Base-by-base conservation (phyloP, 1,140 invertebrate species). In the Cherax quadricarinatus region DNA sequence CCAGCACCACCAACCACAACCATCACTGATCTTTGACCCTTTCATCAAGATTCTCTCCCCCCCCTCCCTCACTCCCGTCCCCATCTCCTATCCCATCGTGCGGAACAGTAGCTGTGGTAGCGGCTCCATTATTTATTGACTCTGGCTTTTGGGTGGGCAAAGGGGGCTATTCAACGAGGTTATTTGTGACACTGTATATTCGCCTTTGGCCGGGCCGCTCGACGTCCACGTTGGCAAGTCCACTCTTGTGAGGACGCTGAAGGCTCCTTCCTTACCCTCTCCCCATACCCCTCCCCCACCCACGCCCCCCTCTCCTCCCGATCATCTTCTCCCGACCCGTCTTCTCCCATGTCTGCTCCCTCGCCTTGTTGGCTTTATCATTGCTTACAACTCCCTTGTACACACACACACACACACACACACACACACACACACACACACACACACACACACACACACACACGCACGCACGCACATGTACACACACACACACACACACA, bases 121-220 rank as follows among this genome's bases (percentile, higher is more conserved):
- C 86, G 57, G 51, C 86, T 30, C 86, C 60, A 88, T 79, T 88
- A 88, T 88, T 88, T 88, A 88, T 88, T 80, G 86, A 80, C 62
- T 79, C 16, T 48, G 14, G 75, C 51, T 78, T 86, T 53, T 57
- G 24, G 49, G 49, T 51, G 73, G 51, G 51, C 21, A 21, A n/a
- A 78, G 21, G 53, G 18, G 24, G n/a, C 70, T 78, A 87, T 88
- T 88, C 75, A 88, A 21, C 3, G n/a, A 53, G 51, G 57, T 79
- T 88, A 88, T 88, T 88, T 88, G 86, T 88, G 73, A 48, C 75
- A n/a, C 73, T 78, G 49, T 62, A 80, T 9, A 80, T 79, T 48
- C 70, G 24, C 51, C 86, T 62, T 60, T 30, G 73, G 24, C n/a
- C 49, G 16, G 18, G 6, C 79, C 12, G 48, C 18, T n/a, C 51